Evolutionary conservation across 2,113 vertebrate species (phyloP), one percentile per base, ranked within the genome.

Genomic region (Patagioenas fasciata): DNA sequence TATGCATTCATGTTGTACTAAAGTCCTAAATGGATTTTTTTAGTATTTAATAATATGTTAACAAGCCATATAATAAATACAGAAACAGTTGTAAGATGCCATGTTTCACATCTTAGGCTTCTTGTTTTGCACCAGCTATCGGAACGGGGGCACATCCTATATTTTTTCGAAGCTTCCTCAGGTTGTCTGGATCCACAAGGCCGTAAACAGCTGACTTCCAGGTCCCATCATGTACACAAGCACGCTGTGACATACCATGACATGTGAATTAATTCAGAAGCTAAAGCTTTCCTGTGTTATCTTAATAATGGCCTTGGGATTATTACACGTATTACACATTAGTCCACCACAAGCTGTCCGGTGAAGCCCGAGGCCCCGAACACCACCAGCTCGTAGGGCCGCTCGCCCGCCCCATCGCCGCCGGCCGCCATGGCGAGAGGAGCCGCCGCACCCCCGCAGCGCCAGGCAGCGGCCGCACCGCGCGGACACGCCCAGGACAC

Each of bases 171-270:
- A 99, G 97, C 82, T 93, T 98, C 90, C 84, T 98, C 53, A 99
- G 98, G 65, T 95, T 98, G 8, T 62, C 93, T 51, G 98, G 61
- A 90, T 99, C 98, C 18, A 98, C 97, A 54, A 99, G 96, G 57
- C 99, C 98, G 28, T 99, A 97, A 91, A 99, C 16, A 51, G 98
- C 99, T 6, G 99, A 99, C 96, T 99, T 98, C 99, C 99, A 99
- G 12, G 99, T 99, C 51, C 98, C 98, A 57, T 99, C 99, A 48
- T 99, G 99, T 97, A 99, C 88, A 82, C 96, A 98, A 32, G 93
- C 67, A 4, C 99, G 98, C 99, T 99, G 51, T 58, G 29, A 94
- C 81, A 95, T 29, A 85, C 15, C 29, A 82, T 29, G 42, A 44
- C 69, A 69, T 9, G 38, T 23, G 38, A 54, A 69, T 23, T 48